phyloP scores from a whole-genome alignment of 1,140 invertebrate genomes.

The Cardiocondyla obscurior region DNA sequence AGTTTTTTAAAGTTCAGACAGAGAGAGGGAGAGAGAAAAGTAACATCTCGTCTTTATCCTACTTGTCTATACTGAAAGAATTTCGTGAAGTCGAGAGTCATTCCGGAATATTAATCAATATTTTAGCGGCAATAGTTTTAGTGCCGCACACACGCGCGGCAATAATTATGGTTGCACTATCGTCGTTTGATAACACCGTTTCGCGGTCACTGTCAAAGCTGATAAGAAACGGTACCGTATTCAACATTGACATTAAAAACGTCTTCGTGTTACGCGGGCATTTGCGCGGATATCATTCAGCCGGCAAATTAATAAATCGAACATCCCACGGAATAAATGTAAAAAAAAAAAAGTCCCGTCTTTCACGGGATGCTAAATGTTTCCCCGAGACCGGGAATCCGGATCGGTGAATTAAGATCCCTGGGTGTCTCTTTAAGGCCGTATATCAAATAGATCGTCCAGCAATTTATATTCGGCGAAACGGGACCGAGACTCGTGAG shows the following conservation, averaged over 20 bases:
- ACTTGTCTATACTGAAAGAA: not conserved
- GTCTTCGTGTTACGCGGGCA: not conserved
- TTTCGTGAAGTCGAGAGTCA: not conserved
- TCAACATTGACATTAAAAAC: constrained; percentile 37
- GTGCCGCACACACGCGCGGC: not conserved
- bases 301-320: constrained; percentile 12
- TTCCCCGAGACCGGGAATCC: not conserved
- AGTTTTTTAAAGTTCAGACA: not conserved
- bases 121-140: too few species aligned
- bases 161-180: not conserved
- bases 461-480: constrained; percentile 50
- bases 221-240: too few species aligned
- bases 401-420: constrained; percentile 21
- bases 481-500: constrained; percentile 21
- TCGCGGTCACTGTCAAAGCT: not conserved
- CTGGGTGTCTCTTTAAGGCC: not conserved
- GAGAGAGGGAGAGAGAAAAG: not conserved
- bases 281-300: too few species aligned
- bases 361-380: not conserved
- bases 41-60: not conserved
- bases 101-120: not conserved
- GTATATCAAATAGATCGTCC: constrained; percentile 50
- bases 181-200: not conserved
- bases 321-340: not conserved
- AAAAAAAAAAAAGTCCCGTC: constrained; percentile 6